Evolutionary conservation across 2,797 vertebrate genomes (phyloP).

Genomic region (Petrocephalus sullivani): DNA sequence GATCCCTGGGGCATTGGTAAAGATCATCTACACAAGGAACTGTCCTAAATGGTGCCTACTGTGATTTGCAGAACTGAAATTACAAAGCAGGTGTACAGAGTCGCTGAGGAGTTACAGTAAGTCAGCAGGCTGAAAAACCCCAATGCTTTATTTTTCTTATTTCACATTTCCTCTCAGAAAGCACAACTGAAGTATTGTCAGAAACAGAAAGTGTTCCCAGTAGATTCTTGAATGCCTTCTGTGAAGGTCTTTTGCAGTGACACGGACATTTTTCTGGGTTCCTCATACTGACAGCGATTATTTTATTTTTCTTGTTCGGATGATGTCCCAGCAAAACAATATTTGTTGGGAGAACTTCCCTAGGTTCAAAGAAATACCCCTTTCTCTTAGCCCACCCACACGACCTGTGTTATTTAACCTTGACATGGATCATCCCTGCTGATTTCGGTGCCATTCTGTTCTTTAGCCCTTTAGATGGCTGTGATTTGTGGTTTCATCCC

Average conservation of each 20-base stretch:
- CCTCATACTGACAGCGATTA: neutral
- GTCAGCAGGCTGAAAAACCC: neutral
- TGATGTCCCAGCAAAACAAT: neutral
- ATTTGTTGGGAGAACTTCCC: neutral
- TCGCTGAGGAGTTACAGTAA: neutral
- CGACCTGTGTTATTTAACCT: neutral
- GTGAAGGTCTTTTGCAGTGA: neutral
- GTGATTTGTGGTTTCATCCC: neutral
- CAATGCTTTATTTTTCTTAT: neutral
- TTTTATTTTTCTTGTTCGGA: neutral
- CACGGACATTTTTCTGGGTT: neutral
- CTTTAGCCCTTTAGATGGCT: neutral
- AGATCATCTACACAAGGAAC: neutral
- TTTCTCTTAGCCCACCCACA: neutral
- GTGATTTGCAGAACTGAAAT: neutral
- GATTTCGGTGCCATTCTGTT: neutral
- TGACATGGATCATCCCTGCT: neutral
- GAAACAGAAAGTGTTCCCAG: neutral
- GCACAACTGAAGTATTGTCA: neutral
- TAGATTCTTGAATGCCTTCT: neutral
- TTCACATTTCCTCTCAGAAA: neutral
- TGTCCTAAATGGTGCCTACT: neutral
- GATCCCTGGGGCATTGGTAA: neutral
- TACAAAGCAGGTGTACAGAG: neutral
- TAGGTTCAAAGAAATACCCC: neutral